Evolutionary conservation across 1,140 invertebrate genomes (phyloP).

Genomic region (Bombus sylvicola): DNA sequence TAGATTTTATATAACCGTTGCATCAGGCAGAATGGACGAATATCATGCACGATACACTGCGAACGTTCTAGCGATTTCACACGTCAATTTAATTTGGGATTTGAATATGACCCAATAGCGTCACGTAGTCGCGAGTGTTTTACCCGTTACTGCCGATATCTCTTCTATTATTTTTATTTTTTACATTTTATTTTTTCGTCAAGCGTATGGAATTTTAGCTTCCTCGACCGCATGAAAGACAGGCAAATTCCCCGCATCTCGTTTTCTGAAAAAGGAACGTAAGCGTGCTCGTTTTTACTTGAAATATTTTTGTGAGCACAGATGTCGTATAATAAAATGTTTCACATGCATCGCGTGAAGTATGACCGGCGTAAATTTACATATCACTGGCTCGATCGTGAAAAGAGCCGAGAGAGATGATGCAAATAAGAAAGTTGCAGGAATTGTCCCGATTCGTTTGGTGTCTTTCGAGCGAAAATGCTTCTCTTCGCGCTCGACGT

Average conservation of each 20-base stretch:
- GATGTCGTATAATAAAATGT: constrained; percentile 31
- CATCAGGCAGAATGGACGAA: not conserved
- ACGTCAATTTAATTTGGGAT: not conserved
- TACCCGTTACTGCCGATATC: too few relatives aligned
- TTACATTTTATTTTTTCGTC: too few relatives aligned
- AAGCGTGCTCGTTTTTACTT: not conserved
- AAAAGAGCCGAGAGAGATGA: not conserved
- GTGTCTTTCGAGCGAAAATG: not conserved
- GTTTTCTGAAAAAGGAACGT: not conserved
- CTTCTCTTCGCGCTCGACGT: not conserved
- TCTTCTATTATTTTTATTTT: too few relatives aligned
- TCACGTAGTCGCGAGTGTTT: not conserved
- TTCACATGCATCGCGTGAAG: constrained; percentile 16
- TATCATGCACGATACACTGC: not conserved
- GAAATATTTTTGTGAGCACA: constrained; percentile 15
- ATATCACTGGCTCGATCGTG: constrained; percentile 37
- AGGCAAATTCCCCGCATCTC: not conserved
- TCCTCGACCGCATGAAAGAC: too few relatives aligned
- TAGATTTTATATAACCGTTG: constrained; percentile 40
- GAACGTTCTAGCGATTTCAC: constrained; percentile 15
- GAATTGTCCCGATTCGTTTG: constrained; percentile 32
- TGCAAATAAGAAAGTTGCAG: constrained; percentile 23
- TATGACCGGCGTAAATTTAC: constrained; percentile 29
- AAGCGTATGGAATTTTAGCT: not conserved
- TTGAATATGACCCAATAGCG: not conserved